Percentiles rank a stretch among this genome's conserved stretches.
These are phyloP conservation scores for Deroptyus accipitrinus DNA, from an alignment of 2,113 vertebrate species.

Conservation along the genomic window DNA sequence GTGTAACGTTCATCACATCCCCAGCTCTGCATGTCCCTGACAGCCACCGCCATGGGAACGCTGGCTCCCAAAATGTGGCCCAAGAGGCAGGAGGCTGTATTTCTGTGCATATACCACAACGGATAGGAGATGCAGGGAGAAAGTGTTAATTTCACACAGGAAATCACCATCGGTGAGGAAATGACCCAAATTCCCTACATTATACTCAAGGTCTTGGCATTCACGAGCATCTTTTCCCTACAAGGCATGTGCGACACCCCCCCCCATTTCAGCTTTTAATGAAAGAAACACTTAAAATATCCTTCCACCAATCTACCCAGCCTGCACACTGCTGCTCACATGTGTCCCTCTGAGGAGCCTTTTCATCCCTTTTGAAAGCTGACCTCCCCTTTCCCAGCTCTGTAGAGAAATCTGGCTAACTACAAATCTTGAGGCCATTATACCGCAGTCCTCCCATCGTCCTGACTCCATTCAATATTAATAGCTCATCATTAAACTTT, in stretches of 20 bases:
- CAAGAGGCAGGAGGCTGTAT: background rate
- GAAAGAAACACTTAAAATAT: background rate
- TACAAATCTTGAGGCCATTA: background rate
- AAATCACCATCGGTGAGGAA: background rate
- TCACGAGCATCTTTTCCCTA: background rate
- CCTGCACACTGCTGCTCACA: background rate
- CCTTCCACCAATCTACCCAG: background rate
- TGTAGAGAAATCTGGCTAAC: background rate
- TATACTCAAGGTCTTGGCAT: background rate
- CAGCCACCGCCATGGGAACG: background rate
- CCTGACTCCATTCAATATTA: slow-evolving; percentile 30
- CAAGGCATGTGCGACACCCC: rapidly evolving
- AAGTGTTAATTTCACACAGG: background rate
- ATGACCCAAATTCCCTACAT: background rate
- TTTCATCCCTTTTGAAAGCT: background rate
- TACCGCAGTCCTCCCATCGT: background rate
- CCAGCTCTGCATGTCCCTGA: background rate
- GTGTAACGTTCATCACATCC: background rate
- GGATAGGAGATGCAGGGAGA: background rate
- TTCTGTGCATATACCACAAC: rapidly evolving
- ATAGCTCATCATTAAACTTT: slow-evolving; percentile 26
- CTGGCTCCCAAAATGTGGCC: background rate
- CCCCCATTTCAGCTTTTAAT: background rate
- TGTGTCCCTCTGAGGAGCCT: background rate
- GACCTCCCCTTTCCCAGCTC: background rate